Conservation (phyloP, 2,888 invertebrate species). For the Ennomos fuscantarius region DNA sequence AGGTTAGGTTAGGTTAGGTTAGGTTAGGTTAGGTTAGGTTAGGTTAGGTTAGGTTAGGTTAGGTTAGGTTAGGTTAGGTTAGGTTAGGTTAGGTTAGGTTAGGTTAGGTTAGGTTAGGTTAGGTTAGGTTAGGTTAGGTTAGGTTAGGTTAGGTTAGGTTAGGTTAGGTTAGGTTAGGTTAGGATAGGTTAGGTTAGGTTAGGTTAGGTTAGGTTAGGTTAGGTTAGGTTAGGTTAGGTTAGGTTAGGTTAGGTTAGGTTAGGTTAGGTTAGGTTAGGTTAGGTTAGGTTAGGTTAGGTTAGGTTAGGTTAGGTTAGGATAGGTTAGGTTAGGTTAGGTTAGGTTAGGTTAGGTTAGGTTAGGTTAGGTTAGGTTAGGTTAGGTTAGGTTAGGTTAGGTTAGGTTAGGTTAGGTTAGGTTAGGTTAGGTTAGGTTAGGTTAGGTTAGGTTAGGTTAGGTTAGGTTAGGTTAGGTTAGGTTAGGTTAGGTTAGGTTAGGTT, state of each 20-base stretch:
- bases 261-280: neutral
- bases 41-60: neutral
- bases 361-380: neutral
- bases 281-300: neutral
- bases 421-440: conserved; percentile 6
- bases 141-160: conserved; percentile 6
- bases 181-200: conserved; percentile 5
- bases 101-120: conserved; percentile 4
- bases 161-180: neutral
- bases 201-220: conserved; percentile 6
- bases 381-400: neutral
- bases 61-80: conserved; percentile 1
- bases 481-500: too few species aligned
- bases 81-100: neutral
- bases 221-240: conserved; percentile 6
- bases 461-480: too few species aligned
- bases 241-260: conserved; percentile 6
- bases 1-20: neutral
- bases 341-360: neutral
- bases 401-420: conserved; percentile 3
- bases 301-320: neutral
- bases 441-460: conserved; percentile 6
- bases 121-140: conserved; percentile 6
- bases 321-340: neutral
- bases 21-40: neutral